phyloP scores from a whole-genome alignment of 30 jellyfish, hydroid and myxozoan species.

The Haliclystus octoradiatus region DNA sequence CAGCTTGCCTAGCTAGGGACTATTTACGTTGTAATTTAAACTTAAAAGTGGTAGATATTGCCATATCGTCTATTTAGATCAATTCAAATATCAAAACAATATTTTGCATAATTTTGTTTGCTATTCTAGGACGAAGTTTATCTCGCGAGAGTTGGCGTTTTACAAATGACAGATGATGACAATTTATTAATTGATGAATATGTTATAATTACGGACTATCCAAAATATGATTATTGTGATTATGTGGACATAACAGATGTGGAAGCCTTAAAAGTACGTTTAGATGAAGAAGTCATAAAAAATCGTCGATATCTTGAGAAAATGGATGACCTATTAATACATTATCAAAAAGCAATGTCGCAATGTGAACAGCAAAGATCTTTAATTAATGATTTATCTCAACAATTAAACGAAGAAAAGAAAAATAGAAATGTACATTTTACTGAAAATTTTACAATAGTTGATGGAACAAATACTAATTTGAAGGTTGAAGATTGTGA shows the following conservation, averaged over 20 bases:
- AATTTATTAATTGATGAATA: too few species aligned
- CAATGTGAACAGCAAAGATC: slow-evolving; percentile 41
- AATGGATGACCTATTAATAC: slow-evolving; percentile 27
- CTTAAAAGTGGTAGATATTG: too few species aligned
- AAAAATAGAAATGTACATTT: slow-evolving; percentile 29
- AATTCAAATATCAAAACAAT: too few species aligned
- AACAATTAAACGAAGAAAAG: slow-evolving; percentile 23
- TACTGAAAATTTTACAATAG: slow-evolving; percentile 42
- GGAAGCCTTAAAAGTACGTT: slow-evolving; percentile 20
- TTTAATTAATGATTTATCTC: slow-evolving; percentile 33
- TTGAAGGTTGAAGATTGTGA: slow-evolving; percentile 55
- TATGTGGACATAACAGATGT: slow-evolving; percentile 24
- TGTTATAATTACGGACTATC: too few species aligned
- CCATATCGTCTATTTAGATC: too few species aligned
- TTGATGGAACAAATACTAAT: slow-evolving; percentile 33
- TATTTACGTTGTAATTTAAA: too few species aligned
- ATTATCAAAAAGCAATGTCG: slow-evolving; percentile 43
- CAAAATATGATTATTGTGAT: too few species aligned
- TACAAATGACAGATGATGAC: too few species aligned
- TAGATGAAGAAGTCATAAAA: slow-evolving; percentile 39
- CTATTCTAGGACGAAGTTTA: too few species aligned
- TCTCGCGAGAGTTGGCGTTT: too few species aligned
- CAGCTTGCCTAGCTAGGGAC: too few species aligned
- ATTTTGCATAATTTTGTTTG: too few species aligned
- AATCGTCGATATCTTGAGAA: slow-evolving; percentile 37